Evolutionary conservation across 2,888 invertebrate species (phyloP).

Genomic region (Stenodema calcarata): DNA sequence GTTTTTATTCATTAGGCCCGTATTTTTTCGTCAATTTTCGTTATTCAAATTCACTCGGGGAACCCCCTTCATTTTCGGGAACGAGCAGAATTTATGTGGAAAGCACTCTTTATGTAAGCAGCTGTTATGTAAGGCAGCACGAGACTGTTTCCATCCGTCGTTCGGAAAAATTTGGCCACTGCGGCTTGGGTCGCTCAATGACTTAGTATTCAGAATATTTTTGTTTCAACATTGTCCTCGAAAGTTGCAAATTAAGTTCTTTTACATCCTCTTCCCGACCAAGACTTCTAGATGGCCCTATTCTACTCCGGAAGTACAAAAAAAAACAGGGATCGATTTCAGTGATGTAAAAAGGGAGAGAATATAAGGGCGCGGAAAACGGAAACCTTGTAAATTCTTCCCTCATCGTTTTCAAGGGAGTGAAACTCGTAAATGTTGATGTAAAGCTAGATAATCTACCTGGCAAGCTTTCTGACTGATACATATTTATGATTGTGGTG

Average conservation of each 20-base stretch:
- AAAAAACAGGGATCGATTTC: not conserved
- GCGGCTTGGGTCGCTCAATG: not conserved
- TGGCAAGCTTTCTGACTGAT: conserved; percentile 25
- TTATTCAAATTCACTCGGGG: not conserved
- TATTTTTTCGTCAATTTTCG: not conserved
- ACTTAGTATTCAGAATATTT: conserved; percentile 16
- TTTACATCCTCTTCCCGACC: not conserved
- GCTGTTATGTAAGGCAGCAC: conserved; percentile 6
- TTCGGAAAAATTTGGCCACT: not conserved
- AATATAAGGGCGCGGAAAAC: not conserved
- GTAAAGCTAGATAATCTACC: conserved; percentile 43
- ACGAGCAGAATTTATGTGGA: not conserved
- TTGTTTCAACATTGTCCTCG: not conserved
- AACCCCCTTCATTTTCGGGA: not conserved
- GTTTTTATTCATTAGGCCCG: not conserved
- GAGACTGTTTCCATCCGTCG: not conserved
- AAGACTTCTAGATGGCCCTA: not conserved
- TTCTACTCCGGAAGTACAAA: not conserved
- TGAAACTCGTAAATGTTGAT: conserved; percentile 2
- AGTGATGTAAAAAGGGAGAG: not conserved
- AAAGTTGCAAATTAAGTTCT: conserved; percentile 14
- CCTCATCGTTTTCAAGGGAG: not conserved
- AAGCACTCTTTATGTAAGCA: conserved; percentile 9
- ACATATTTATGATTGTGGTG: conserved; percentile 31
- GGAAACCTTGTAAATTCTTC: not conserved